phyloP scores from a whole-genome alignment of 2,113 vertebrate genomes.

The Colistium nudipinnis region DNA sequence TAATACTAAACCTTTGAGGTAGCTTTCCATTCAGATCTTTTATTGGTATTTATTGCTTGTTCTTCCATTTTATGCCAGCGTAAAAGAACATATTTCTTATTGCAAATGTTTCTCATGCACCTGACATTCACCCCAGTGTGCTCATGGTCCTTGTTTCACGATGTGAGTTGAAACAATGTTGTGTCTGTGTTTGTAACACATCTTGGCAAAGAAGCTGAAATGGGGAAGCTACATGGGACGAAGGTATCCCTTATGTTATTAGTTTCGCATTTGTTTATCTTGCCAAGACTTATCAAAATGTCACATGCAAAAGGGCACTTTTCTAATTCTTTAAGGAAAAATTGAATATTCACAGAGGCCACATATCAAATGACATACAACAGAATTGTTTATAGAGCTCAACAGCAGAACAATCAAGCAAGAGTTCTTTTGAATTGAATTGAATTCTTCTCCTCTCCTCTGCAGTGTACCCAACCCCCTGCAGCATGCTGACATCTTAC shows the following conservation, averaged over 20 bases:
- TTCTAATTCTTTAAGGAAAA: too few species aligned
- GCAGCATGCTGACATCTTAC: neutral
- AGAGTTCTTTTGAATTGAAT: neutral
- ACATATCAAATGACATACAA: neutral
- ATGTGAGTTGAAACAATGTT: neutral
- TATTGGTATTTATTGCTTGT: too few species aligned
- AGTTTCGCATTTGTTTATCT: neutral
- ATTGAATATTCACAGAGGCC: neutral
- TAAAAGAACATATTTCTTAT: neutral
- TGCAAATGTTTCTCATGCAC: conserved; percentile 7
- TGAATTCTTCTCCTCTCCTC: too few species aligned
- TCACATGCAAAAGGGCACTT: neutral
- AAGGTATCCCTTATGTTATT: neutral
- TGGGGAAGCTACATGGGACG: neutral
- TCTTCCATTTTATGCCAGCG: too few species aligned
- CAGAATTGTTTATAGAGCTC: neutral
- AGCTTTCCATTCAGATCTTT: too few species aligned
- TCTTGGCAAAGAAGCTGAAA: neutral
- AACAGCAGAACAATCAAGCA: neutral
- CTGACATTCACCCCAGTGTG: neutral
- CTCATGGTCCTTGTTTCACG: conserved; percentile 4
- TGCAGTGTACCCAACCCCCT: neutral
- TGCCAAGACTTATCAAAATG: neutral
- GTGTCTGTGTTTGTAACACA: neutral
- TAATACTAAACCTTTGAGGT: too few species aligned